These are phyloP conservation scores for Potorous gilbertii DNA, from an alignment of 2,797 vertebrate genomes.

Conservation along the genomic window DNA sequence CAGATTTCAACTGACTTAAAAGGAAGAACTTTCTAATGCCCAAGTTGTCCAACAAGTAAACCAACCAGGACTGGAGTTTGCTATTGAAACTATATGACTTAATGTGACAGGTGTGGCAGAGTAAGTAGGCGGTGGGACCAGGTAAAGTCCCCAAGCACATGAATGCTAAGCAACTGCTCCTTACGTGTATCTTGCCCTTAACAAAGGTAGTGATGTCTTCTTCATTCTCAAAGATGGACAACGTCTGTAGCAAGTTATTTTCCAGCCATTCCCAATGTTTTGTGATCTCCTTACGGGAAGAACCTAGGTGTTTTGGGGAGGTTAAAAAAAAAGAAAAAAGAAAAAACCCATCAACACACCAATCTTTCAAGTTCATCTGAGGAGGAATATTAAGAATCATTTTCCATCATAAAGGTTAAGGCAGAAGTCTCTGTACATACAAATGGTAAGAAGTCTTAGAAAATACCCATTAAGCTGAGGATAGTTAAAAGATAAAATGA, in stretches of 20 bases:
- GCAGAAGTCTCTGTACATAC: background rate
- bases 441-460: background rate
- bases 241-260: constrained; percentile 94
- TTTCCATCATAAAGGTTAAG: background rate
- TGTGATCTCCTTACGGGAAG: constrained; percentile 95
- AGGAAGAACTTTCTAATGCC: background rate
- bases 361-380: background rate
- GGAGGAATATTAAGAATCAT: background rate
- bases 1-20: background rate
- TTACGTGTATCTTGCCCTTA: constrained; percentile 97
- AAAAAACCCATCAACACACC: constrained; percentile 36
- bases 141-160: background rate
- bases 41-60: background rate
- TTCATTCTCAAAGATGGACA: constrained; percentile 97
- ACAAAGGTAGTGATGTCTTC: constrained; percentile 97
- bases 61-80: background rate
- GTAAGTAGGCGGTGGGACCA: background rate
- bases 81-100: background rate
- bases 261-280: constrained; percentile 98
- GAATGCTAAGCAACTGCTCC: constrained; percentile 18
- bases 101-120: background rate
- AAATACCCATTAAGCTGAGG: background rate
- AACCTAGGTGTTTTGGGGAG: constrained; percentile 85
- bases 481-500: background rate
- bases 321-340: constrained; percentile 11